Evolutionary conservation across 2,113 vertebrate genomes (phyloP), one percentile per base, ranked within the genome.

Genomic region (Myiagra hebetior): DNA sequence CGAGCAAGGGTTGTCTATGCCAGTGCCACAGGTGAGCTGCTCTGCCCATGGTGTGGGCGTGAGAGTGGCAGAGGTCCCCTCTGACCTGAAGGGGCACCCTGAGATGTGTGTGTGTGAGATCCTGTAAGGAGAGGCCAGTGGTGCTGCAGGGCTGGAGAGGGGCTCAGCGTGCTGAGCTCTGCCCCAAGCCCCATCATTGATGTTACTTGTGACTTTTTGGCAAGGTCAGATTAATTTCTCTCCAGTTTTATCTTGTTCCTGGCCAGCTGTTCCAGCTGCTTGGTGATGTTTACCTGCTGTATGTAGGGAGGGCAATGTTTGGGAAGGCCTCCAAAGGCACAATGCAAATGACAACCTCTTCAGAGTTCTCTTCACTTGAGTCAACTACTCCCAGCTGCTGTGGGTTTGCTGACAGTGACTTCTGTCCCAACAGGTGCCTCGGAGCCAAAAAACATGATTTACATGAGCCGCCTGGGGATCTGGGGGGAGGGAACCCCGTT

Each of bases 371-470:
- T 52, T 67, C 10, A 24, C 57, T 75, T 27, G 37, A 50, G 15
- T 39, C 56, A 59, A 5, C 78, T 21, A 2, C 37, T 50, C 37
- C 20, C 62, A 50, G 1, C 41, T 47, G 35, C 77, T 77, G 15
- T 26, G 76, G n/a, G 12, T 60, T 52, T 89, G 39, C 79, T 97
- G 44, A 97, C 6, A 3, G 67, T 5, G n/a, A 53, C 15, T 37
- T 84, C 42, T 81, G 28, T 68, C 16, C 85, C 56, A 49, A 53
- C 95, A 99, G 99, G 99, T 98, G 99, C 99, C 95, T 99, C 99
- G 16, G 99, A 99, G 98, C 99, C 99, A 98, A 99, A 99, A 97
- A 99, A 99, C 98, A 99, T 99, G 99, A 99, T 99, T 95, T 99
- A 99, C 96, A 99, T 99, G 99, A 99, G 99, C 97, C 99, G 99